Base-by-base conservation (phyloP, 2,888 invertebrate species). In the Polydesmus complanatus region DNA sequence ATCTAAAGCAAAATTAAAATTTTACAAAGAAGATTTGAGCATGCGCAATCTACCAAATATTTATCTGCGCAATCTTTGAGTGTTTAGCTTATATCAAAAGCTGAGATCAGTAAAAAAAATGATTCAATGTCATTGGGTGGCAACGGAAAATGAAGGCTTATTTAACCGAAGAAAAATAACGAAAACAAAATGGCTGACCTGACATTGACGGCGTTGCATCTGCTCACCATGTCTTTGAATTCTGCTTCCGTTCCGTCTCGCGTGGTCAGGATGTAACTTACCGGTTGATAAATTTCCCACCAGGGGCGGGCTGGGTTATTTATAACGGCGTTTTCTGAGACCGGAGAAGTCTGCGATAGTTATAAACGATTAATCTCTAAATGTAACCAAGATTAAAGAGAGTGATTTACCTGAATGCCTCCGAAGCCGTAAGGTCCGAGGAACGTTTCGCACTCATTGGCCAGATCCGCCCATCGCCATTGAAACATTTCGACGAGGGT, bases 381-480 rank as follows among this genome's bases (percentile, higher is more conserved):
- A n/a, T n/a, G n/a, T n/a, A n/a, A n/a, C n/a, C n/a, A n/a, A n/a
- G n/a, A n/a, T n/a, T n/a, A n/a, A n/a, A n/a, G n/a, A n/a, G n/a
- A n/a, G n/a, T n/a, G n/a, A n/a, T n/a, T 67, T 67, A 83, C 83
- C 78, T 84, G 84, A 61, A 84, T 81, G 1, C 84, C 89, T 56
- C 80, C 87, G 70, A 78, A 89, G 50, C 86, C 87, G 65, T 78
- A 79, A 0, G 85, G 83, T 0, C 81, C 83, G 27, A 90, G 76
- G 73, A 86, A 89, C n/a, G 78, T 72, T 70, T 88, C 88, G 70
- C 89, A 90, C 72, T 90, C 89, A 25, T 73, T 76, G 0, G 88
- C 89, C 51, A 89, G 84, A 68, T 88, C 88, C 21, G 77, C 73
- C 83, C 84, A 89, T 72, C 84, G 86, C 89, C 89, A 89, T 71